Evolutionary conservation across 2,888 invertebrate species (phyloP).

Genomic region (Syritta pipiens): DNA sequence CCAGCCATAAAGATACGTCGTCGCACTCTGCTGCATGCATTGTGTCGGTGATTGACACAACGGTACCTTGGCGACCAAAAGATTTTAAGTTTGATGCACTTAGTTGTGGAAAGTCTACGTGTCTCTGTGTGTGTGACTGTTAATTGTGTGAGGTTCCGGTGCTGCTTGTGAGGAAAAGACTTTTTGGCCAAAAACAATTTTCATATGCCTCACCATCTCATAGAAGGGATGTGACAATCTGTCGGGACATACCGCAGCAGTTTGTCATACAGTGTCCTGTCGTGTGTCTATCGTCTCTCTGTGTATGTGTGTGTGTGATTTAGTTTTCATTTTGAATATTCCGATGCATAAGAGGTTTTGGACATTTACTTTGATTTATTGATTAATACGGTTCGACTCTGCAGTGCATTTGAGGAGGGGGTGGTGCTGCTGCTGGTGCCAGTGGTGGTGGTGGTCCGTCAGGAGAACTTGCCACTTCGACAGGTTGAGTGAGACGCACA

Average conservation of each 20-base stretch:
- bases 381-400: slow-evolving; percentile 25
- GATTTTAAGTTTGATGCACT: slow-evolving; percentile 41
- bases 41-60: slow-evolving; percentile 45
- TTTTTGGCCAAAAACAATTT: slow-evolving; percentile 25
- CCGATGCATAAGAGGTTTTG: slow-evolving; percentile 26
- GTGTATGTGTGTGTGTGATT: background rate
- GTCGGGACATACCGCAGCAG: slow-evolving; percentile 6
- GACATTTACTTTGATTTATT: slow-evolving; percentile 46
- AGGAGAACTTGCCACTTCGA: too few relatives aligned
- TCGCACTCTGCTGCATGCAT: too few relatives aligned
- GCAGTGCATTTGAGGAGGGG: too few relatives aligned
- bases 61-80: slow-evolving; percentile 10
- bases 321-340: slow-evolving; percentile 17
- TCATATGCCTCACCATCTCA: slow-evolving; percentile 14
- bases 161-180: slow-evolving; percentile 13
- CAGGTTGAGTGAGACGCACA: too few relatives aligned
- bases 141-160: background rate
- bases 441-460: too few relatives aligned
- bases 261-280: background rate
- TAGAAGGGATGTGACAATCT: slow-evolving; percentile 12
- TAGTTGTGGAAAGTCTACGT: slow-evolving; percentile 9
- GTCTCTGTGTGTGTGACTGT: background rate
- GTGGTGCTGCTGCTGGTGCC: too few relatives aligned
- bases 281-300: background rate
- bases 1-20: too few relatives aligned